phyloP scores from a whole-genome alignment of 2,113 vertebrate genomes.

The Orycteropus afer region DNA sequence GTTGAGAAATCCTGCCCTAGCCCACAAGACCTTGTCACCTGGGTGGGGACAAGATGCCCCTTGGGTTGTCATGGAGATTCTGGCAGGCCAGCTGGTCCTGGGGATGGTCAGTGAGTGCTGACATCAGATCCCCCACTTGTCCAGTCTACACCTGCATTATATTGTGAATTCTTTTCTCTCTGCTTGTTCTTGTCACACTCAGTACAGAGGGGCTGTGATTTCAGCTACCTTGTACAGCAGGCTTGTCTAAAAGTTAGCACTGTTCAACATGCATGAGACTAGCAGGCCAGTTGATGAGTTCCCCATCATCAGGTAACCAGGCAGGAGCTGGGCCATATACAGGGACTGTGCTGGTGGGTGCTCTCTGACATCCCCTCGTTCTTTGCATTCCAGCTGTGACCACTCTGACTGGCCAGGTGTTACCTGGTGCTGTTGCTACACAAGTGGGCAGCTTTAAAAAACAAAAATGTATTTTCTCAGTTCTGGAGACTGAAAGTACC shows the following conservation, averaged over 20 bases:
- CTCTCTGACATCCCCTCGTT: not conserved
- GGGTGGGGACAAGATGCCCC: not conserved
- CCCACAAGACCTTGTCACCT: not conserved
- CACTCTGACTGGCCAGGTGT: accelerated
- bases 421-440: not conserved
- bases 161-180: not conserved
- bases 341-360: no score
- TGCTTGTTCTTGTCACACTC: accelerated
- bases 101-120: not conserved
- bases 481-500: not conserved
- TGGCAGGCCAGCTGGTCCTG: not conserved
- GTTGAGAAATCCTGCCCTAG: not conserved
- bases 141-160: accelerated
- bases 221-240: not conserved
- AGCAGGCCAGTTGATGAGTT: accelerated
- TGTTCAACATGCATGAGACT: not conserved
- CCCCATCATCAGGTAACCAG: not conserved
- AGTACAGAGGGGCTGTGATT: not conserved
- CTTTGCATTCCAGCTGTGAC: not conserved
- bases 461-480: not conserved
- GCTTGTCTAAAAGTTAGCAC: not conserved
- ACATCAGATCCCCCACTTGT: accelerated
- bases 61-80: not conserved
- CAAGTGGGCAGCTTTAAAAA: not conserved
- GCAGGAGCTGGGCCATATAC: not conserved